Conservation (phyloP, 2,113 vertebrate species). For the Ranitomeya imitator region DNA sequence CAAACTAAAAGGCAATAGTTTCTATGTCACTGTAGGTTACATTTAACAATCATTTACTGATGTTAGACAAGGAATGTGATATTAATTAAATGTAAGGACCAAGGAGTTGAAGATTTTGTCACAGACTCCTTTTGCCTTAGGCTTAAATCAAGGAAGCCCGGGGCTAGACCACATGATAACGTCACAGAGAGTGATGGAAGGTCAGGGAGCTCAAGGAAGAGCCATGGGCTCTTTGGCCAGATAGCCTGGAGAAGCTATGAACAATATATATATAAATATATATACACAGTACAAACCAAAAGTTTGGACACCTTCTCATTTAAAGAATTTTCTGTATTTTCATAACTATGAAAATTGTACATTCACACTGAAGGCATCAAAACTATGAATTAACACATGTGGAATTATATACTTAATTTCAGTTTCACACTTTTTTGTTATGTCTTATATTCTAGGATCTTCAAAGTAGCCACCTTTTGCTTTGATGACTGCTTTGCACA, state of each 20-base stretch:
- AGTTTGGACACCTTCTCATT: too few relatives aligned
- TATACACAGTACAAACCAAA: too few relatives aligned
- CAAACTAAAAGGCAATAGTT: background rate
- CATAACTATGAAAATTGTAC: too few relatives aligned
- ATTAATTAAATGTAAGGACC: constrained; percentile 49
- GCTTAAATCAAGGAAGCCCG: constrained; percentile 32
- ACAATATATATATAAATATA: background rate
- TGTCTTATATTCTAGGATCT: too few relatives aligned
- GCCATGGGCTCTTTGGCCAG: background rate
- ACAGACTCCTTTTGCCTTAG: constrained; percentile 5
- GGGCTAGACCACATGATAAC: constrained; percentile 23
- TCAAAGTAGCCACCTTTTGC: too few relatives aligned
- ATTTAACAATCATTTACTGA: constrained; percentile 27
- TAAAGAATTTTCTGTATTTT: too few relatives aligned
- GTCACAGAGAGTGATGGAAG: background rate
- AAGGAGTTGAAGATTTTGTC: background rate
- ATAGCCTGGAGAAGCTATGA: background rate
- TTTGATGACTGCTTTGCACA: too few relatives aligned
- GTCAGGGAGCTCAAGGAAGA: background rate
- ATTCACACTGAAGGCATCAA: too few relatives aligned
- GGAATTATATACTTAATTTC: too few relatives aligned
- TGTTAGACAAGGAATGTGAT: constrained; percentile 29
- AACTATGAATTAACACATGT: too few relatives aligned
- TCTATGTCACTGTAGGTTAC: background rate
- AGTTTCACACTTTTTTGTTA: too few relatives aligned